Base-by-base conservation (phyloP, 2,888 invertebrate species). In the Dinocampus coccinellae region DNA sequence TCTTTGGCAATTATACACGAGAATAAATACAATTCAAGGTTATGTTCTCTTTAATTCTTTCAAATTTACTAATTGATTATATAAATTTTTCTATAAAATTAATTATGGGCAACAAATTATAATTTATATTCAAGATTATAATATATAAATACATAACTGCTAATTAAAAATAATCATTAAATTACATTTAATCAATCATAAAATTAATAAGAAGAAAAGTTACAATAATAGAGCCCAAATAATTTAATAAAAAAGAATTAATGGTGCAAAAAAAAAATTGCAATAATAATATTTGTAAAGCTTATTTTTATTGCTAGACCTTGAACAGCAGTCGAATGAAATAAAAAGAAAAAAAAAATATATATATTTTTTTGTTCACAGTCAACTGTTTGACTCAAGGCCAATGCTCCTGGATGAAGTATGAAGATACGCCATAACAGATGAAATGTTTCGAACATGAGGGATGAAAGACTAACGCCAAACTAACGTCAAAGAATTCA, bases 121-220 rank as follows among this genome's bases (percentile, higher is more conserved):
- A 16, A 53, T 22, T 63, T 63, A 47, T 42, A 39, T 16, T 36
- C 68, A 68, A 69, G 68, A 73, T 75, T 75, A n/a, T n/a, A n/a
- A n/a, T n/a, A n/a, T n/a, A n/a, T n/a, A n/a, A n/a, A n/a, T n/a
- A n/a, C n/a, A n/a, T n/a, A n/a, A n/a, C n/a, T n/a, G n/a, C n/a
- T n/a, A n/a, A n/a, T n/a, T n/a, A n/a, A n/a, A n/a, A n/a, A n/a
- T n/a, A n/a, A n/a, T n/a, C n/a, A n/a, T n/a, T n/a, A n/a, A n/a
- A n/a, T n/a, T n/a, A n/a, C n/a, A n/a, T n/a, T n/a, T n/a, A n/a
- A n/a, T n/a, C n/a, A n/a, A n/a, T n/a, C n/a, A n/a, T n/a, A n/a
- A n/a, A n/a, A n/a, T n/a, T n/a, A n/a, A n/a, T n/a, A n/a, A n/a
- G n/a, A 75, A 73, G 75, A 75, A 71, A 71, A 73, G 7, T 4